Base-by-base conservation (phyloP, 2,113 vertebrate genomes). In the Dipodomys spectabilis region DNA sequence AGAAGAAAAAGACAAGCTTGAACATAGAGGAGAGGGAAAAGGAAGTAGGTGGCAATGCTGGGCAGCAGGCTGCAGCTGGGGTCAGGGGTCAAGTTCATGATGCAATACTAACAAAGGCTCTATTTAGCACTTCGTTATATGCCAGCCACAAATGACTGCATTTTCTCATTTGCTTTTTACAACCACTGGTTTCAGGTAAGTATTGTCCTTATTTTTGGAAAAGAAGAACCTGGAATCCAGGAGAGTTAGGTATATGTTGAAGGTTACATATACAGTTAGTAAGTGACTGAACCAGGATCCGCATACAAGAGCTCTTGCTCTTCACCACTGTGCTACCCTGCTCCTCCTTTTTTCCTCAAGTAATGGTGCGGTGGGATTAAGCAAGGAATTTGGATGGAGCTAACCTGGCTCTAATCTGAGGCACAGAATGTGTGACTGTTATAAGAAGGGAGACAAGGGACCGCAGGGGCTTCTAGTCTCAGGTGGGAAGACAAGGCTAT, bases 1-100 rank as follows among this genome's bases (percentile, higher is more conserved):
- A 81, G 28, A 77, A 83, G 86, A 95, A 89, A 95, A 92, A 88
- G 75, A 77, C 92, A 72, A 68, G 74, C 78, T 35, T 92, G 92
- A 74, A 71, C 74, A 71, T 67, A 72, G 71, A 65, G 32, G 19
- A 57, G 25, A 57, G 45, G 45, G 11, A 49, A 72, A 80, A 62
- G 80, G 79, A 86, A 25, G 8, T 82, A 45, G 74, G 67, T 32
- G 39, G 69, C 49, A 5, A 5, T 49, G 27, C 62, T 67, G n/a
- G 81, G 82, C 82, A 27, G 78, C 68, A 73, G 82, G 60, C 69
- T 80, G 39, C 64, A 86, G 57, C 81, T 30, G 7, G 74, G 49
- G 74, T 57, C 35, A 74, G 86, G 49, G 77, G 75, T 83, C 88
- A 80, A 11, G 80, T 28, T 94, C 53, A 13, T 11, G n/a, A 8